These are phyloP conservation scores for Zenarchopterus dispar DNA, from an alignment of 2,797 vertebrate genomes.

Conservation along the genomic window DNA sequence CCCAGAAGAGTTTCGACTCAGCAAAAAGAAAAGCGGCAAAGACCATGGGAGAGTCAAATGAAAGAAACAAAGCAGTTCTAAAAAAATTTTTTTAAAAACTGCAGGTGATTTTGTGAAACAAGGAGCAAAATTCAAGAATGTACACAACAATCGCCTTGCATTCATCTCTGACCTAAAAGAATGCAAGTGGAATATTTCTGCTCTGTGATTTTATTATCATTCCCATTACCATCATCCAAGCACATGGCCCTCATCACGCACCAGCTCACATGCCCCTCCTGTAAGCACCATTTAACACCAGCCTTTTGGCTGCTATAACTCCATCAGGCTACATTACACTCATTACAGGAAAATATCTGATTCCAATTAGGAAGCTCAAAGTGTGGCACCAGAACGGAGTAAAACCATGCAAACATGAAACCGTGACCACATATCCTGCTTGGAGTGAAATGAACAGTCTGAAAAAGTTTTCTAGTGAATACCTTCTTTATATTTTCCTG, in stretches of 20 bases:
- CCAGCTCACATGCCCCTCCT: conserved; percentile 44
- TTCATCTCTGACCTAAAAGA: not conserved
- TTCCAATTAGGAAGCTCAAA: conserved; percentile 59
- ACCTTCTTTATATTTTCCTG: too few relatives aligned
- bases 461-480: too few relatives aligned
- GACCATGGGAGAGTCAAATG: conserved; percentile 26
- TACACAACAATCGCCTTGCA: not conserved
- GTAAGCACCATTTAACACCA: conserved; percentile 61
- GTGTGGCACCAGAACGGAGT: conserved; percentile 22
- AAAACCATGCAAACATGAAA: conserved; percentile 10
- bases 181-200: conserved; percentile 6
- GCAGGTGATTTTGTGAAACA: conserved; percentile 33
- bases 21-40: conserved; percentile 46
- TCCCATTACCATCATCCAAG: conserved; percentile 25
- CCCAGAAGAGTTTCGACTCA: conserved; percentile 65
- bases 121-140: conserved; percentile 20
- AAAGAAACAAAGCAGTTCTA: conserved; percentile 20
- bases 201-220: conserved; percentile 33
- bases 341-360: conserved; percentile 53
- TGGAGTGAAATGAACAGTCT: too few relatives aligned
- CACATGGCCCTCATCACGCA: conserved; percentile 24
- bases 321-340: conserved; percentile 61
- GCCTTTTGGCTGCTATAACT: conserved; percentile 37
- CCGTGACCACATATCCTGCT: not conserved
- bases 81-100: conserved; percentile 27